A percentile compares a stretch with the other conserved stretches of the same genome.
Evolutionary conservation across 2,797 vertebrate species (phyloP).

Genomic region (Crypturellus tataupa): DNA sequence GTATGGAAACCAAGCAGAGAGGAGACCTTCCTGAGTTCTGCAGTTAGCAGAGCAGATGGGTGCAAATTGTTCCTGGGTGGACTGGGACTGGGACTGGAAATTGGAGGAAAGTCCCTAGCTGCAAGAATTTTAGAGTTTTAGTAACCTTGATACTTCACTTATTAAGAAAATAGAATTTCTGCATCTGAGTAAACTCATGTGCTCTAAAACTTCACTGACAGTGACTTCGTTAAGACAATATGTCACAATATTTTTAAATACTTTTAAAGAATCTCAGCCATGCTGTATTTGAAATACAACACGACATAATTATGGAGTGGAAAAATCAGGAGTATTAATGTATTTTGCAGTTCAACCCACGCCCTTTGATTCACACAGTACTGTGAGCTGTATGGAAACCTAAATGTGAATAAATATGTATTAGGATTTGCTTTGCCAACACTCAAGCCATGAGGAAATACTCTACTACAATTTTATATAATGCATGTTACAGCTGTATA

Average conservation of each 20-base stretch:
- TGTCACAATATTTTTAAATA: neutral
- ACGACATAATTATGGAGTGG: constrained; percentile 21
- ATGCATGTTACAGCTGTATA: constrained; percentile 59
- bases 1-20: neutral
- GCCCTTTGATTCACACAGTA: constrained; percentile 19
- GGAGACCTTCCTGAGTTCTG: neutral
- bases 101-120: neutral
- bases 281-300: constrained; percentile 5
- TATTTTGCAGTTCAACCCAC: neutral
- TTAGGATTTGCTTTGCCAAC: constrained; percentile 20
- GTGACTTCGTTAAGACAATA: neutral
- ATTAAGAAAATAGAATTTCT: constrained; percentile 10
- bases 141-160: neutral
- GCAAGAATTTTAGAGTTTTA: neutral
- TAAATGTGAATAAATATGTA: constrained; percentile 25
- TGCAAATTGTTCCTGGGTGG: neutral
- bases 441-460: constrained; percentile 38
- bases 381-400: constrained; percentile 35
- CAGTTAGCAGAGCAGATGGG: neutral
- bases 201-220: rapidly evolving
- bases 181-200: neutral
- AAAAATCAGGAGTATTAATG: constrained; percentile 25
- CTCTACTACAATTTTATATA: neutral
- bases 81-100: neutral
- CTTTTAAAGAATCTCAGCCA: neutral